Evolutionary conservation across 2,113 vertebrate species (phyloP), one percentile per base, ranked within the genome.

Genomic region (Halcyon senegalensis): DNA sequence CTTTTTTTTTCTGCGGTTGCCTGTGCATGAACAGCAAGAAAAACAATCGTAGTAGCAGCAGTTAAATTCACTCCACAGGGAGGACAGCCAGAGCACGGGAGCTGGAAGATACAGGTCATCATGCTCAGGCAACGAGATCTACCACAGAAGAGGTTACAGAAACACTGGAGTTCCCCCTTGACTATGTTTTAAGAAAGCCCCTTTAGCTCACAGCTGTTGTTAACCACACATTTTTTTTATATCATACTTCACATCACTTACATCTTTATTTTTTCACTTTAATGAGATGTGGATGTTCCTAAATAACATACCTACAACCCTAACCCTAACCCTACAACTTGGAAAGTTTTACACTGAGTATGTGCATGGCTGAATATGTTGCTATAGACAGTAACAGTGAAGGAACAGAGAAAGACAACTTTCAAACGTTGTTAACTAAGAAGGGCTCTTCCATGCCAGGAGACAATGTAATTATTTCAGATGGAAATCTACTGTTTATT

Each of bases 21-120:
- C 18, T 8, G 3, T 5, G 24, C 16, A 2, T 1, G 3, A 44
- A 2, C 14, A 17, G 11, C 5, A 19, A 4, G 4, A 31, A 39
- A 13, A 77, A 15, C 11, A 17, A 21, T 3, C 0, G 3, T 1
- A 3, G 20, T 1, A 50, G 43, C 27, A n/a, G 74, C 23, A 19
- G 28, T 9, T 33, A 17, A 18, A 62, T 9, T 6, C 30, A 5
- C 3, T 5, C 16, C 4, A 12, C 43, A n/a, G 39, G 30, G 31
- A 2, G 28, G 43, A 4, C 14, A 81, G 43, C 37, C 30, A 20
- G 35, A 16, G 17, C 37, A 18, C 9, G 6, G 50, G 50, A 46
- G 46, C 46, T 46, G 46, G 46, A 19, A 46, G 46, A 46, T 14
- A 15, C 43, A 43, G 19, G 50, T 6, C 24, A 51, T 51, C 24